Evolutionary conservation across 2,113 vertebrate genomes (phyloP).

Genomic region (Ameiurus melas): DNA sequence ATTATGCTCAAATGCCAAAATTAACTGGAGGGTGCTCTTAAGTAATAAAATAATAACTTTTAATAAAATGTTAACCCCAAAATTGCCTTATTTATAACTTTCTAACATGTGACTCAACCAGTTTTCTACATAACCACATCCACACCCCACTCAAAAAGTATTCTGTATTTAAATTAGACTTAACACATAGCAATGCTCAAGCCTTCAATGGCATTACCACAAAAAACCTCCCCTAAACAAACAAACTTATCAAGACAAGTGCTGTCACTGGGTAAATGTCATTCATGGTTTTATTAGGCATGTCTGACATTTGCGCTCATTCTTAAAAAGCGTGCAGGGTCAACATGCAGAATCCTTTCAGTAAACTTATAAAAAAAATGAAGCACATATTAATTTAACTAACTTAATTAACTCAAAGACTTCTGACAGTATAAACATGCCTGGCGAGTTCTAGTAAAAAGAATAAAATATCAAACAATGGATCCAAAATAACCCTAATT

Average conservation of each 20-base stretch:
- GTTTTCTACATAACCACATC: constrained; percentile 36
- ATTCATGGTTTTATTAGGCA: constrained; percentile 3
- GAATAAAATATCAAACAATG: not conserved
- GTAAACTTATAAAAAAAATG: too few species aligned
- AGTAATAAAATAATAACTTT: not conserved
- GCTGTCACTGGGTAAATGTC: not conserved
- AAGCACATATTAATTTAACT: not conserved
- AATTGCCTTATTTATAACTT: not conserved
- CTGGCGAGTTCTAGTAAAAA: not conserved
- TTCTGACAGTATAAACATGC: not conserved
- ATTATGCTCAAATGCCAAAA: not conserved
- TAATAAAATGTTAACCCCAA: not conserved
- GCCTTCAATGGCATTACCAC: not conserved
- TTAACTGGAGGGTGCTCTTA: not conserved
- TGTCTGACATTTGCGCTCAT: not conserved
- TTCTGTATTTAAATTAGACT: not conserved
- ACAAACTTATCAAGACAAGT: not conserved
- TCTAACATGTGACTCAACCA: constrained; percentile 18
- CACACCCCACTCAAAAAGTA: not conserved
- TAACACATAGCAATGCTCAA: not conserved
- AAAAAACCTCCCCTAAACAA: not conserved
- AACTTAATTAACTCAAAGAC: not conserved
- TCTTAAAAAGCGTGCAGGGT: not conserved
- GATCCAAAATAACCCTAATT: constrained; percentile 39
- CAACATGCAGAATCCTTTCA: not conserved